Percentiles rank a stretch among this genome's conserved stretches.
These are phyloP conservation scores for Pristionchus entomophagus DNA, from an alignment of 2,888 invertebrate genomes.

Conservation along the genomic window DNA sequence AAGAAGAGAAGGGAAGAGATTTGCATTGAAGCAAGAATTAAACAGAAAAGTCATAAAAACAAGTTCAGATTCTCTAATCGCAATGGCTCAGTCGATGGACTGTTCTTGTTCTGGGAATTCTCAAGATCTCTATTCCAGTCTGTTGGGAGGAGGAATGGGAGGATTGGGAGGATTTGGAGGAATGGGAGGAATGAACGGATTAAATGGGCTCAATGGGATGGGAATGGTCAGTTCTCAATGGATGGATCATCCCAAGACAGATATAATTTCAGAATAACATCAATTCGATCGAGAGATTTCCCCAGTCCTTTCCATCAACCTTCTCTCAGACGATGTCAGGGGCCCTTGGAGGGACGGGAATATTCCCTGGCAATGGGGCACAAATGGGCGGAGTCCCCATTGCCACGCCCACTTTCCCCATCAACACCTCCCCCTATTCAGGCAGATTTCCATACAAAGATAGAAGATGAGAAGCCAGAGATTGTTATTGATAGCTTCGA, in stretches of 20 bases:
- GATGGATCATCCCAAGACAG: background rate
- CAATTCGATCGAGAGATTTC: conserved; percentile 24
- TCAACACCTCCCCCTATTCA: conserved; percentile 30
- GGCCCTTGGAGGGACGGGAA: conserved; percentile 42
- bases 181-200: conserved; percentile 38
- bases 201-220: conserved; percentile 32
- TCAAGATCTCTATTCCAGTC: conserved; percentile 49
- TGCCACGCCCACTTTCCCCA: conserved; percentile 34
- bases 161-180: background rate
- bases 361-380: conserved; percentile 31
- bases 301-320: conserved; percentile 42
- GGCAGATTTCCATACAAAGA: conserved; percentile 43
- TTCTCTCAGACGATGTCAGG: conserved; percentile 45
- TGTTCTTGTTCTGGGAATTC: conserved; percentile 66
- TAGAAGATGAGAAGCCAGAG: conserved; percentile 17
- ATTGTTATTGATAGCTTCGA: conserved; percentile 18
- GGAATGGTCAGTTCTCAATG: background rate
- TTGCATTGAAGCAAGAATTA: background rate
- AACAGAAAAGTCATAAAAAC: background rate
- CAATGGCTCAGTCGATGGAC: conserved; percentile 71
- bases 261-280: conserved; percentile 2
- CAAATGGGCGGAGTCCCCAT: conserved; percentile 45
- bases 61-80: conserved; percentile 69
- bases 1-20: background rate
- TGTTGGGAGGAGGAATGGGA: conserved; percentile 52